These are phyloP conservation scores for Drosophila rufa DNA, from an alignment of 1,140 invertebrate genomes.

Conservation along the genomic window DNA sequence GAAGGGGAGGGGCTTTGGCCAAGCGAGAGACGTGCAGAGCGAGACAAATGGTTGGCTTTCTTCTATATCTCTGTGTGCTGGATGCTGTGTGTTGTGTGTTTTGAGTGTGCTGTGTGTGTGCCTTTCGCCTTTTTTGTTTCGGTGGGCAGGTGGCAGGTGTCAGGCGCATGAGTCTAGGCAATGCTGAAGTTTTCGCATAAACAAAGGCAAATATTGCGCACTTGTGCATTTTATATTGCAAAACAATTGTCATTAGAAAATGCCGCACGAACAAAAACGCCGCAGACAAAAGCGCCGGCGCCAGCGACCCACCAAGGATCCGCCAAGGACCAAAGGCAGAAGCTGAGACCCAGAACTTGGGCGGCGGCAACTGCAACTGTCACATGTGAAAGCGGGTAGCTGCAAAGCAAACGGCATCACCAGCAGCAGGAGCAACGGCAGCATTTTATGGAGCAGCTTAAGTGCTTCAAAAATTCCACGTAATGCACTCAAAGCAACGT, in stretches of 20 bases:
- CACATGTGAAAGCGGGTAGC: constrained; percentile 70
- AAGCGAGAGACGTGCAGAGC: constrained; percentile 62
- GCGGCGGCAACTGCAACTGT: constrained; percentile 76
- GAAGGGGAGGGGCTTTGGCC: constrained; percentile 13
- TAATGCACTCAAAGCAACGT: constrained; percentile 83
- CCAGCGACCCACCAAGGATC: constrained; percentile 52
- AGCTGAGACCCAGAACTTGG: constrained; percentile 15
- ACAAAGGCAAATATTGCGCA: constrained; percentile 85
- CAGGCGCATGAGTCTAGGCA: constrained; percentile 61
- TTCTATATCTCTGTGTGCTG: constrained; percentile 28
- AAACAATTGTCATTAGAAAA: constrained; percentile 85
- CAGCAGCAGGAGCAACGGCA: constrained; percentile 41
- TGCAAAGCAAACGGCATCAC: constrained; percentile 39
- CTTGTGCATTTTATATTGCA: constrained; percentile 85
- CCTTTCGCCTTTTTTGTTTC: constrained; percentile 48
- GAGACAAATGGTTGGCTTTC: constrained; percentile 73
- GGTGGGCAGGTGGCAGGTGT: constrained; percentile 80
- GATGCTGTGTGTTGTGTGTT: constrained; percentile 11
- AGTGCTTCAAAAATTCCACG: constrained; percentile 84
- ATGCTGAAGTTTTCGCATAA: constrained; percentile 81
- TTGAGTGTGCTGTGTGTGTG: not conserved
- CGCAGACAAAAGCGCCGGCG: constrained; percentile 69
- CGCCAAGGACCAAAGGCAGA: constrained; percentile 7
- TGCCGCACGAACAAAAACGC: constrained; percentile 82
- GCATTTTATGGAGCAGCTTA: constrained; percentile 83